Evolutionary conservation across 2,113 vertebrate species (phyloP).

Genomic region (Sitta europaea): DNA sequence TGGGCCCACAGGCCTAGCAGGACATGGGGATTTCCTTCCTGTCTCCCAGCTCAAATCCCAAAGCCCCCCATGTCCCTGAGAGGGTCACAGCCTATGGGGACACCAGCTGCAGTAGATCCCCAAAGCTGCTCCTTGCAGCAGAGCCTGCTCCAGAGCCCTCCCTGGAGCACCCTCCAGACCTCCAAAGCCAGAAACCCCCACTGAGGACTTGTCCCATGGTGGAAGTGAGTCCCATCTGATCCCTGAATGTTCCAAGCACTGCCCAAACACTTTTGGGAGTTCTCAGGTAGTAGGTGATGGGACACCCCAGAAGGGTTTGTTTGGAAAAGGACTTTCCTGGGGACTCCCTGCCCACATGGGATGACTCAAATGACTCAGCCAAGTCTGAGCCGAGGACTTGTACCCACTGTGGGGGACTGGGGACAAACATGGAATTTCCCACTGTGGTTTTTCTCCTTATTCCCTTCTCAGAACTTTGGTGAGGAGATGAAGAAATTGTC

Average conservation of each 20-base stretch:
- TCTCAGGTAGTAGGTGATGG: neutral
- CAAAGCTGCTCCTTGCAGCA: neutral
- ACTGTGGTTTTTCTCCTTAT: neutral
- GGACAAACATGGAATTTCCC: neutral
- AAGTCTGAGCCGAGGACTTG: neutral
- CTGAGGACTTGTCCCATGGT: fast-evolving
- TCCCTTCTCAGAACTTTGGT: neutral
- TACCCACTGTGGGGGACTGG: neutral
- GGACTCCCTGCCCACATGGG: fast-evolving
- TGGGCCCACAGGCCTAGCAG: neutral
- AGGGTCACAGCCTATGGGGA: neutral
- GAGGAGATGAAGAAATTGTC: neutral
- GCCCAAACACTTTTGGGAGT: neutral
- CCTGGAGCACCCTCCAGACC: neutral
- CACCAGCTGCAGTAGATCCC: neutral
- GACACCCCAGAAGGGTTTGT: neutral
- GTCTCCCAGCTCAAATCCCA: neutral
- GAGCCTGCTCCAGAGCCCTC: neutral
- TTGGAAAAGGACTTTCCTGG: neutral
- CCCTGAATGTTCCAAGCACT: neutral
- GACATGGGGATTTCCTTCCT: neutral
- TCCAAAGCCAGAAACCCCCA: neutral
- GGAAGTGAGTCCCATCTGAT: neutral
- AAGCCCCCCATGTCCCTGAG: neutral
- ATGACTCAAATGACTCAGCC: neutral